These are phyloP conservation scores for Hyperoodon ampullatus DNA, from an alignment of 2,113 vertebrate genomes.

Conservation along the genomic window DNA sequence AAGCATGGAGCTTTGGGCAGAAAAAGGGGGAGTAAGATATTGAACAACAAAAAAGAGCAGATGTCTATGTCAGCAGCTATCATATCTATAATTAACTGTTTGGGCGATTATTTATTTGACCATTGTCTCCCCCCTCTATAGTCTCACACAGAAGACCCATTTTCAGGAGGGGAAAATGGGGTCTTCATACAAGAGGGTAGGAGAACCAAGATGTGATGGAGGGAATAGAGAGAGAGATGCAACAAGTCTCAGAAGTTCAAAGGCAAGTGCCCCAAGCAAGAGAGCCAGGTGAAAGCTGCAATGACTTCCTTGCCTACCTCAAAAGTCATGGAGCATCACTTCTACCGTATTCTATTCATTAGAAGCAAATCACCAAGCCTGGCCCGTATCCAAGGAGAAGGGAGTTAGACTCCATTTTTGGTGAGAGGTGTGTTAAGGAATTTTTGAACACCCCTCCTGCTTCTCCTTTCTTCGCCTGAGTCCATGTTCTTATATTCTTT, in stretches of 20 bases:
- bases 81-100: neutral
- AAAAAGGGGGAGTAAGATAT: neutral
- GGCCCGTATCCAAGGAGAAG: neutral
- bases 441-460: neutral
- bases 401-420: neutral
- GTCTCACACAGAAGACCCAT: neutral
- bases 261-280: neutral
- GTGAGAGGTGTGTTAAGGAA: neutral
- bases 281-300: fast-evolving
- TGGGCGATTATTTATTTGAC: neutral
- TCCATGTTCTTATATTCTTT: neutral
- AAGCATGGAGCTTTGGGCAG: neutral
- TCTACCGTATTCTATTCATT: fast-evolving
- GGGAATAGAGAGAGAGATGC: neutral
- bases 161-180: neutral
- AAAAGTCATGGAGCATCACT: neutral
- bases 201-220: neutral
- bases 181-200: neutral
- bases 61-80: neutral
- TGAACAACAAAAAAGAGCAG: neutral
- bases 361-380: too few relatives aligned
- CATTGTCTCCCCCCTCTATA: neutral
- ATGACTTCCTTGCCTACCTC: neutral
- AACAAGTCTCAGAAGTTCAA: neutral
- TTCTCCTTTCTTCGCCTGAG: neutral